Evolutionary conservation across 2,113 vertebrate genomes (phyloP), one percentile per base, ranked within the genome.

Genomic region (Podarcis raffonei): DNA sequence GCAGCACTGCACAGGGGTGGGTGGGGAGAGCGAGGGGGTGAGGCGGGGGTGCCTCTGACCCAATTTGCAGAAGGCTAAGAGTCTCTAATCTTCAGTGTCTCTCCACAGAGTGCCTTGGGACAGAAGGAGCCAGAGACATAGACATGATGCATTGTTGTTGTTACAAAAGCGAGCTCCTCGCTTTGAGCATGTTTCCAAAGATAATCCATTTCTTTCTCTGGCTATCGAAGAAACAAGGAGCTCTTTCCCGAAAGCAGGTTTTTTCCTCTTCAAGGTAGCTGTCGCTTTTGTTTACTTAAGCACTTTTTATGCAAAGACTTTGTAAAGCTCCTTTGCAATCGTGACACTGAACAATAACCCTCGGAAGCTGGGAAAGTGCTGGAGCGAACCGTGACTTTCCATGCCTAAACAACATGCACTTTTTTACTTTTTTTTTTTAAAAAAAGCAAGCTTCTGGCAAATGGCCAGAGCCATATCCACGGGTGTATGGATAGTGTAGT

Each of bases 241-340:
- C 84, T 76, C 27, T 57, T 57, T 57, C 72, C 59, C 37, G 79
- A 76, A 90, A 86, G 84, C 79, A 42, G 62, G 32, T 25, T 11
- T 72, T 35, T 71, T 72, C 48, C 48, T 53, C 35, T 83, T 53
- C 84, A 81, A 82, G 74, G 65, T 83, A 77, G 18, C 57, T 37
- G 79, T 68, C n/a, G 59, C 83, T 86, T 86, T 86, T 90, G 80
- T 86, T 90, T 87, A 87, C 48, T 71, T 83, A 86, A 88, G 79
- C 71, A 81, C 62, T 68, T 75, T 89, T 86, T 66, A 83, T 82
- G 84, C 89, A 87, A 82, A 90, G 39, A 78, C 80, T n/a, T 65
- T 8, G 65, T 57, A 78, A 39, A 71, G 81, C 72, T 81, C 71
- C 81, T 78, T 77, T 83, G 69, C 48, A 87, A 87, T 78, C 66